A percentile compares a stretch with the other conserved stretches of the same genome.
Evolutionary conservation across 2,113 vertebrate species (phyloP).

Genomic region (Microcebus tavaratra): DNA sequence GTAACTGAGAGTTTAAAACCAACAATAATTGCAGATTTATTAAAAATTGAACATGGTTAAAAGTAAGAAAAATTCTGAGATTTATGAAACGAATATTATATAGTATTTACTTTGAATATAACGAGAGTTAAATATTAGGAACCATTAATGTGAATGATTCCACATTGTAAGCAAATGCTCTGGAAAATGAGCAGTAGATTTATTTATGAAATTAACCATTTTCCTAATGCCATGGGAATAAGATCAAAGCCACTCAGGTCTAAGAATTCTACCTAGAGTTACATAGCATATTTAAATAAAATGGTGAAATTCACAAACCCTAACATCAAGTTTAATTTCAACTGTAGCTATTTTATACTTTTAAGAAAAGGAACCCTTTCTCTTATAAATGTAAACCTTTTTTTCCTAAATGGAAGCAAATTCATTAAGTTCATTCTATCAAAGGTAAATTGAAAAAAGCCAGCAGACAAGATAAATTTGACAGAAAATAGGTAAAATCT

Average conservation of each 20-base stretch:
- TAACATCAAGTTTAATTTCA: neutral
- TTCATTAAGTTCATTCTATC: slow-evolving; percentile 48
- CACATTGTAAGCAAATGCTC: neutral
- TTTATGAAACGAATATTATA: neutral
- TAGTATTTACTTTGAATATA: neutral
- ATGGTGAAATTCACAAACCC: neutral
- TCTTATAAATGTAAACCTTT: slow-evolving; percentile 3
- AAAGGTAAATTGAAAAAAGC: slow-evolving; percentile 36
- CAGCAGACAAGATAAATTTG: slow-evolving; percentile 19
- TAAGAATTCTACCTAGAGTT: slow-evolving; percentile 9
- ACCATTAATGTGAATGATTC: slow-evolving; percentile 17
- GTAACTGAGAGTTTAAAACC: slow-evolving; percentile 15
- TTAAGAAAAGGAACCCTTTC: neutral
- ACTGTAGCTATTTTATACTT: neutral
- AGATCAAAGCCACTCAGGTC: neutral
- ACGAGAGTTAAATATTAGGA: neutral
- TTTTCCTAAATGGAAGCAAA: neutral
- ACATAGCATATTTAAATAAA: neutral
- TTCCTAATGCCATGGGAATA: neutral
- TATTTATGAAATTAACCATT: neutral
- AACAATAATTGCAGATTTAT: slow-evolving; percentile 37
- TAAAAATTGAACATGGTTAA: slow-evolving; percentile 1
- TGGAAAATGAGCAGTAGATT: slow-evolving; percentile 5
- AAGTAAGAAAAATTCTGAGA: neutral
- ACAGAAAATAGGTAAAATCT: slow-evolving; percentile 47